A percentile compares a stretch with the other conserved stretches of the same genome.
These are phyloP conservation scores for Sapayoa aenigma DNA, from an alignment of 2,113 vertebrate species.

Conservation along the genomic window DNA sequence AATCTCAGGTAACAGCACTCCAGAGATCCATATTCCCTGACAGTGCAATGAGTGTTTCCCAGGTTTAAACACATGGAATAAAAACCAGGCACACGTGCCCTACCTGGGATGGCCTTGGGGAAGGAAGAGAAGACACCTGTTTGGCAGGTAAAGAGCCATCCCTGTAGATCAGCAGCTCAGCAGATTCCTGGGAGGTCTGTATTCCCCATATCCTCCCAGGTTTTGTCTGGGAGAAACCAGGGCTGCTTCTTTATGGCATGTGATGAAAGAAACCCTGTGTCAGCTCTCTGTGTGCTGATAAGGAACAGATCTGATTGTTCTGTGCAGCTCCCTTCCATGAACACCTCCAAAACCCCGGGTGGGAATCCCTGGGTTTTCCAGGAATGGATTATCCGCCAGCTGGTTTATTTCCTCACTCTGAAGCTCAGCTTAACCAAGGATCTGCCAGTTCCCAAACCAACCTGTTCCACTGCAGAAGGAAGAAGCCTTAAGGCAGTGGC, in stretches of 20 bases:
- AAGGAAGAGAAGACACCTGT: not conserved
- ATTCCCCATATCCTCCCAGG: not conserved
- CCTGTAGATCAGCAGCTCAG: not conserved
- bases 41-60: not conserved
- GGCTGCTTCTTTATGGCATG: not conserved
- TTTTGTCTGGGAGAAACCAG: not conserved
- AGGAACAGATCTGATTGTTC: not conserved
- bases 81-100: not conserved
- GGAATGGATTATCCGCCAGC: not conserved
- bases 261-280: not conserved
- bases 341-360: not conserved
- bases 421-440: fast-evolving
- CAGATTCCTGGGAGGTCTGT: not conserved
- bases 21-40: not conserved
- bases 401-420: not conserved
- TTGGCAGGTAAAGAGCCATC: not conserved
- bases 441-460: not conserved
- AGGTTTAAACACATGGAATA: not conserved
- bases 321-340: not conserved
- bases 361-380: not conserved
- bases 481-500: slow-evolving; percentile 7
- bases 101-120: not conserved
- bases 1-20: not conserved
- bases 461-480: slow-evolving; percentile 20
- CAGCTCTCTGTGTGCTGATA: not conserved